Percentiles rank a stretch among this genome's conserved stretches.
Evolutionary conservation across 2,797 vertebrate species (phyloP).

Genomic region (Neostethus bicornis): DNA sequence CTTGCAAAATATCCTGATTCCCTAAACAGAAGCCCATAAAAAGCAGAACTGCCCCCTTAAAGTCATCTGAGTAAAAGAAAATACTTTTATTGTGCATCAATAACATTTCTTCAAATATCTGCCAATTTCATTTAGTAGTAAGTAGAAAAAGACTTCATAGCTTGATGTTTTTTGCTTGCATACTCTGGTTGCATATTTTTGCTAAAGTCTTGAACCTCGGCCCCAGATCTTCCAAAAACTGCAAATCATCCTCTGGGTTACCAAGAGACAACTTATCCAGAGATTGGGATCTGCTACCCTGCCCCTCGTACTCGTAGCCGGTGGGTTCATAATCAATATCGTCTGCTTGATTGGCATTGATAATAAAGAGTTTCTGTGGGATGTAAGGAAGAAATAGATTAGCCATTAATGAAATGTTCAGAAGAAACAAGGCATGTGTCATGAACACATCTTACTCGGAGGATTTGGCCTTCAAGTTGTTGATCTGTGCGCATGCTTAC

Average conservation of each 20-base stretch:
- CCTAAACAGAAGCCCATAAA: too few species aligned
- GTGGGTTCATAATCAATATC: conserved; percentile 25
- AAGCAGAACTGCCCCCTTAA: too few species aligned
- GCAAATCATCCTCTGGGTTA: conserved; percentile 42
- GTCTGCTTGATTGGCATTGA: background rate
- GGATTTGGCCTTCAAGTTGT: conserved; percentile 37
- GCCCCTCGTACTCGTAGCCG: conserved; percentile 76
- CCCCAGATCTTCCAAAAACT: conserved; percentile 76
- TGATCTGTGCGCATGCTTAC: conserved; percentile 1
- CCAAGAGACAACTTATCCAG: conserved; percentile 64
- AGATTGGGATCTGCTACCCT: conserved; percentile 45
- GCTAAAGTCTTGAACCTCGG: conserved; percentile 72
- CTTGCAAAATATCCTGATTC: too few species aligned
- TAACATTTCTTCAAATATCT: too few species aligned
- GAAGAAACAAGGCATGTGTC: background rate
- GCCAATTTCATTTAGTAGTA: too few species aligned
- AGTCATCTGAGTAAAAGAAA: too few species aligned
- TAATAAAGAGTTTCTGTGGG: conserved; percentile 64
- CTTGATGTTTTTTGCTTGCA: conserved; percentile 25
- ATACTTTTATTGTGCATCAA: too few species aligned
- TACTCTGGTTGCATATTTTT: conserved; percentile 40
- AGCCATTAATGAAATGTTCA: background rate
- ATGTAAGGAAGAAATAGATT: background rate
- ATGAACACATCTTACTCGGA: conserved; percentile 54
- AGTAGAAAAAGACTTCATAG: too few species aligned